Evolutionary conservation across 2,888 invertebrate genomes (phyloP).

Genomic region (Brassicogethes aeneus): DNA sequence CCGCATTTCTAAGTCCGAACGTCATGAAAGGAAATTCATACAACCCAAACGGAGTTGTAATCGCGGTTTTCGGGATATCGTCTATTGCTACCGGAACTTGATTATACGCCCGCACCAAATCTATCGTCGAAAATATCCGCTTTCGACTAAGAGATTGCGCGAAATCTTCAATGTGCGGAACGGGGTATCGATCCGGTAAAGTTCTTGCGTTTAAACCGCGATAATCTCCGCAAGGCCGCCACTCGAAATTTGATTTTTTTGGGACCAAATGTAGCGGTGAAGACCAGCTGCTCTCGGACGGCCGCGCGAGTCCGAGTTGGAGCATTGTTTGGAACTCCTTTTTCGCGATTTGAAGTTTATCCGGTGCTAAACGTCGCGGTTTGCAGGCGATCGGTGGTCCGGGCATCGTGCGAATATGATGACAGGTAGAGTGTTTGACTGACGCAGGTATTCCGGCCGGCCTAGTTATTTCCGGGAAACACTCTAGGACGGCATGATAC

Average conservation of each 20-base stretch:
- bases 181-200: conserved; percentile 25
- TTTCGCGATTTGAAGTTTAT: conserved; percentile 23
- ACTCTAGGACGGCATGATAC: conserved; percentile 9
- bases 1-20: conserved; percentile 36
- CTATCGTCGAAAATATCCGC: conserved; percentile 23
- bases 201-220: conserved; percentile 24
- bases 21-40: conserved; percentile 27
- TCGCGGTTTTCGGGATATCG: conserved; percentile 20
- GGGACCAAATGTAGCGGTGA: conserved; percentile 29
- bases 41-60: conserved; percentile 17
- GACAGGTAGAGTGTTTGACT: conserved; percentile 16
- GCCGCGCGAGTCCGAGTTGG: conserved; percentile 21
- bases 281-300: conserved; percentile 25
- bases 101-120: conserved; percentile 29
- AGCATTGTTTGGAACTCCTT: conserved; percentile 24
- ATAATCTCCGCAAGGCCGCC: conserved; percentile 32
- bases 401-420: conserved; percentile 21
- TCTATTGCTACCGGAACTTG: conserved; percentile 26
- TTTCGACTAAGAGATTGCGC: conserved; percentile 21
- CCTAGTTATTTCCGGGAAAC: conserved; percentile 10
- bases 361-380: conserved; percentile 28
- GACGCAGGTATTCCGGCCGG: conserved; percentile 2
- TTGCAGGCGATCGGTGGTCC: conserved; percentile 21
- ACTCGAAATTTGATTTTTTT: conserved; percentile 22
- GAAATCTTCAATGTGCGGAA: conserved; percentile 29